Evolutionary conservation across 2,888 invertebrate species (phyloP).

Genomic region (Orthosia incerta): DNA sequence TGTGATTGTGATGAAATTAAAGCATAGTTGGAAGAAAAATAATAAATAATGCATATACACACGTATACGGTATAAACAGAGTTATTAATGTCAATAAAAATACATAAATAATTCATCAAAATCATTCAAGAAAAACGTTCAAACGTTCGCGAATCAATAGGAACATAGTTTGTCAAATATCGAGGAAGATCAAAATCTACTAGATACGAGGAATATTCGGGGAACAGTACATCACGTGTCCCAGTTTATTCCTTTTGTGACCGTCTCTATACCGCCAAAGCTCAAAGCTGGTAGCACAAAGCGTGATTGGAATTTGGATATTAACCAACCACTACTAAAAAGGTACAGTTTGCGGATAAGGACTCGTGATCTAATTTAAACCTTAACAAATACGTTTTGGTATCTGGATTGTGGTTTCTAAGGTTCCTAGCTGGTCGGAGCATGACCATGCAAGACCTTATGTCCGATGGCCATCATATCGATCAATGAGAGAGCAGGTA

Average conservation of each 20-base stretch:
- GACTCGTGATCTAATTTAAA: not conserved
- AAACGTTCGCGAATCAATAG: not conserved
- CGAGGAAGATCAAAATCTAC: not conserved
- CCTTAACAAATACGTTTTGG: too few species aligned
- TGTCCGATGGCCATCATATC: too few species aligned
- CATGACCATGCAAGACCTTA: too few species aligned
- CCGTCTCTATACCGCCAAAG: not conserved
- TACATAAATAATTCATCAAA: not conserved
- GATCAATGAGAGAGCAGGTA: too few species aligned
- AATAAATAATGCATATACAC: too few species aligned
- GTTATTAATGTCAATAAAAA: too few species aligned
- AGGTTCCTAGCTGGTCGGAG: too few species aligned
- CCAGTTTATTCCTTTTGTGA: slow-evolving; percentile 33
- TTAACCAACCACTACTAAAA: not conserved
- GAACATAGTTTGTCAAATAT: slow-evolving; percentile 13
- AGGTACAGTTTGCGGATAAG: not conserved
- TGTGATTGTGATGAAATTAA: too few species aligned
- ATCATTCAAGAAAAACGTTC: not conserved
- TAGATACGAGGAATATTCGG: slow-evolving; percentile 21
- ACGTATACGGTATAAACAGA: too few species aligned
- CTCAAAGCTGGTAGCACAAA: not conserved
- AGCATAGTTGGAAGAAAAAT: too few species aligned
- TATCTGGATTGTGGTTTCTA: too few species aligned
- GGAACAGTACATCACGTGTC: slow-evolving; percentile 13
- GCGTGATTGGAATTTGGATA: not conserved